phyloP scores from a whole-genome alignment of 1,140 invertebrate genomes.

The Formica selysi region DNA sequence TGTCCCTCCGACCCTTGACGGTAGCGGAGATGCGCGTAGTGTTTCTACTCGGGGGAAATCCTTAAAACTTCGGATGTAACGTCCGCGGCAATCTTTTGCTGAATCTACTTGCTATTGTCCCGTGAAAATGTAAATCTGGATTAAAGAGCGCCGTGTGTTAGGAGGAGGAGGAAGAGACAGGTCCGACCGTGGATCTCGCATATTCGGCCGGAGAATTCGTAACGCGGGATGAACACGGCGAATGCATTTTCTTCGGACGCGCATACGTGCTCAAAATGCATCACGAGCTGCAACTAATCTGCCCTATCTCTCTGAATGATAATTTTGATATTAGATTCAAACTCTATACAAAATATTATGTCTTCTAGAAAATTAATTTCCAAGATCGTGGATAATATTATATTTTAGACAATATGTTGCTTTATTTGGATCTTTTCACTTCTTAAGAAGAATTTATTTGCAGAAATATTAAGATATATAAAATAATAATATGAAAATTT shows the following conservation, averaged over 20 bases:
- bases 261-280: constrained; percentile 54
- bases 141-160: constrained; percentile 56
- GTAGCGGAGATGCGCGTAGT: neutral
- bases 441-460: neutral
- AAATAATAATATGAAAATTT: neutral
- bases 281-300: constrained; percentile 15
- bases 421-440: too few species aligned
- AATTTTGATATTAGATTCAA: constrained; percentile 28
- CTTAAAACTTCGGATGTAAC: constrained; percentile 66
- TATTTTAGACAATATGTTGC: too few species aligned
- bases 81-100: constrained; percentile 46
- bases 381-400: neutral
- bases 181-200: constrained; percentile 37
- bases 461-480: neutral
- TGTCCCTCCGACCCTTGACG: constrained; percentile 34
- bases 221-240: constrained; percentile 39
- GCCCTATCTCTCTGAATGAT: constrained; percentile 19
- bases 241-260: constrained; percentile 33
- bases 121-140: constrained; percentile 71
- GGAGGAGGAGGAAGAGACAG: constrained; percentile 5
- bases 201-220: constrained; percentile 65
- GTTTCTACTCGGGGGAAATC: constrained; percentile 52
- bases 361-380: constrained; percentile 29
- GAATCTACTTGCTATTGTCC: constrained; percentile 61
- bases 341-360: neutral